Evolutionary conservation across 2,888 invertebrate species (phyloP).

Genomic region (Pocota personata): DNA sequence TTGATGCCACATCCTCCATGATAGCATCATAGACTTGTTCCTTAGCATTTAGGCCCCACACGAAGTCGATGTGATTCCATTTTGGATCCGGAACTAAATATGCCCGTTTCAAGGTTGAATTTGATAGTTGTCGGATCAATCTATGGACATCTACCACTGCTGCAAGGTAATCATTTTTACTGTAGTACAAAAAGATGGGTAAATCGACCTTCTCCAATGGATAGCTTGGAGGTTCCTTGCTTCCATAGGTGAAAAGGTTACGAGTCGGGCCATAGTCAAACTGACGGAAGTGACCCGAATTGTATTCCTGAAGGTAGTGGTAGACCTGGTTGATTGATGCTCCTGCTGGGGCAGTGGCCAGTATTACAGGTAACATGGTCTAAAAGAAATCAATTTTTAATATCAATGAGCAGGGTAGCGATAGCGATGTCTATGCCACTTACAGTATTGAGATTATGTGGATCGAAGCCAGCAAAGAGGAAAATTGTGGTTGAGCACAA

Average conservation of each 20-base stretch:
- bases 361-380: conserved; percentile 77
- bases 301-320: conserved; percentile 78
- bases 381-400: conserved; percentile 7
- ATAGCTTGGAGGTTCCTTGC: too few relatives aligned
- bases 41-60: conserved; percentile 77
- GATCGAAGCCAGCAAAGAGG: conserved; percentile 77
- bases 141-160: conserved; percentile 77
- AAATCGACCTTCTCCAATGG: conserved; percentile 75
- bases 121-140: conserved; percentile 74
- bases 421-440: background rate
- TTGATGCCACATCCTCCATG: conserved; percentile 74
- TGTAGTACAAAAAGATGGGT: conserved; percentile 77
- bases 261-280: conserved; percentile 76
- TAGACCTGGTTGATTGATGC: conserved; percentile 77
- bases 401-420: background rate
- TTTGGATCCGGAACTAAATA: conserved; percentile 76
- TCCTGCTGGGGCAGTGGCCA: conserved; percentile 78
- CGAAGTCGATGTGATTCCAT: conserved; percentile 80
- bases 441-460: conserved; percentile 76
- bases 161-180: conserved; percentile 79
- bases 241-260: conserved; percentile 76
- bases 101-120: conserved; percentile 73
- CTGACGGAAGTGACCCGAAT: conserved; percentile 76
- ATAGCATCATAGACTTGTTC: conserved; percentile 77
- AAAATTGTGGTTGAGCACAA: conserved; percentile 76